Conservation (phyloP, 2,797 vertebrate species). For the Hippocampus kuda region DNA sequence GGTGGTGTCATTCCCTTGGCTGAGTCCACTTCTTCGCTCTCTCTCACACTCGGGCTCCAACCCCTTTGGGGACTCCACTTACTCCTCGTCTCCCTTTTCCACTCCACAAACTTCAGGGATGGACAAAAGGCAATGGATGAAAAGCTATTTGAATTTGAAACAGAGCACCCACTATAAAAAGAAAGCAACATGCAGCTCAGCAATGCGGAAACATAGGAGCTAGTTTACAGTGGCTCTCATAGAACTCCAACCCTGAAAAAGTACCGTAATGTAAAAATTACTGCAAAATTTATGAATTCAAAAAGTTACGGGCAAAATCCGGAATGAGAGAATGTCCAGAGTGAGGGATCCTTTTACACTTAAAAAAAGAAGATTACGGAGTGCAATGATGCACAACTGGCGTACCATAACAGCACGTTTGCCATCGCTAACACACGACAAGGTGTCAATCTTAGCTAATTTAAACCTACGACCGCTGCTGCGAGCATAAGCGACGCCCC, state of each 20-base stretch:
- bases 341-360: too few relatives aligned
- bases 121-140: constrained; percentile 64
- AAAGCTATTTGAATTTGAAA: constrained; percentile 74
- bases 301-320: too few relatives aligned
- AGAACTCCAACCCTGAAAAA: background rate
- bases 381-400: too few relatives aligned
- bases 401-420: too few relatives aligned
- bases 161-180: constrained; percentile 38
- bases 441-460: too few relatives aligned
- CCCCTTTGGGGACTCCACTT: constrained; percentile 60
- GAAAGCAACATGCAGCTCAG: constrained; percentile 27
- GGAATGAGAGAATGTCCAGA: too few relatives aligned
- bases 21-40: constrained; percentile 20
- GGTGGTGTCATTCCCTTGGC: constrained; percentile 44
- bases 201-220: constrained; percentile 48
- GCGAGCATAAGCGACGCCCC: too few relatives aligned
- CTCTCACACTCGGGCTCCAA: constrained; percentile 43
- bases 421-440: too few relatives aligned
- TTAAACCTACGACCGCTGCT: too few relatives aligned
- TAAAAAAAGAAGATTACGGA: too few relatives aligned
- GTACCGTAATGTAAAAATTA: background rate
- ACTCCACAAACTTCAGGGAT: constrained; percentile 63
- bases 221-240: background rate
- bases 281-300: background rate
- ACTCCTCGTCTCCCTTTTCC: constrained; percentile 57